phyloP scores from a whole-genome alignment of 1,140 invertebrate species.

The Drosophila kepulauana region DNA sequence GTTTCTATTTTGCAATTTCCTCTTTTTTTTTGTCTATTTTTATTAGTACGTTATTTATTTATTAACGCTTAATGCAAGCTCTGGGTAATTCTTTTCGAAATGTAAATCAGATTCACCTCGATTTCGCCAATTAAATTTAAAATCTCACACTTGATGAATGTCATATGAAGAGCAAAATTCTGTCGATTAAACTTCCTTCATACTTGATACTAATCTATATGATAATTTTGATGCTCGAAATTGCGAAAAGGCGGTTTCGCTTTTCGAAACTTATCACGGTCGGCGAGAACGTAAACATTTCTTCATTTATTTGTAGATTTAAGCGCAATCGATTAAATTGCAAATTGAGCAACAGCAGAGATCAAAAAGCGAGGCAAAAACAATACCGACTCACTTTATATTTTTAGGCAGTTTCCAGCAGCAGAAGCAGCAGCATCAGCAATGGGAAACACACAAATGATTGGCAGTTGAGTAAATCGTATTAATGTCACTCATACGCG shows the following conservation, averaged over 20 bases:
- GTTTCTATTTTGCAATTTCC: slow-evolving; percentile 6
- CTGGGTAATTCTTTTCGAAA: not conserved
- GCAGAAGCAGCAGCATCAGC: not conserved
- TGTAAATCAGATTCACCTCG: not conserved
- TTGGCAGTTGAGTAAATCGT: slow-evolving; percentile 68
- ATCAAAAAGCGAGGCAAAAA: slow-evolving; percentile 61
- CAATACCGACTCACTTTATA: slow-evolving; percentile 13
- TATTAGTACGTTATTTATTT: slow-evolving; percentile 70
- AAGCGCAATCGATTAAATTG: slow-evolving; percentile 71
- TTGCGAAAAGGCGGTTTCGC: not conserved
- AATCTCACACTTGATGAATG: too few species aligned
- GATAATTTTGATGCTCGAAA: not conserved
- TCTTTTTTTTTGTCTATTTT: slow-evolving; percentile 24
- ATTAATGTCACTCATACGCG: slow-evolving; percentile 74
- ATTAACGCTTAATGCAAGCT: slow-evolving; percentile 25
- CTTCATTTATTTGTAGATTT: slow-evolving; percentile 64
- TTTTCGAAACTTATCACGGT: not conserved
- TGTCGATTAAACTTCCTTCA: not conserved
- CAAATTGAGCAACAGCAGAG: slow-evolving; percentile 54
- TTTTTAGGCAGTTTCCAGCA: slow-evolving; percentile 5
- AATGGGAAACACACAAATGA: slow-evolving; percentile 53
- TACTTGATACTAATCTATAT: not conserved
- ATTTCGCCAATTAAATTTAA: not conserved
- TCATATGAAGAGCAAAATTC: too few species aligned
- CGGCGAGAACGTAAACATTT: slow-evolving; percentile 21